Conservation (phyloP, 2,888 invertebrate genomes). For the Elysia crispata region DNA sequence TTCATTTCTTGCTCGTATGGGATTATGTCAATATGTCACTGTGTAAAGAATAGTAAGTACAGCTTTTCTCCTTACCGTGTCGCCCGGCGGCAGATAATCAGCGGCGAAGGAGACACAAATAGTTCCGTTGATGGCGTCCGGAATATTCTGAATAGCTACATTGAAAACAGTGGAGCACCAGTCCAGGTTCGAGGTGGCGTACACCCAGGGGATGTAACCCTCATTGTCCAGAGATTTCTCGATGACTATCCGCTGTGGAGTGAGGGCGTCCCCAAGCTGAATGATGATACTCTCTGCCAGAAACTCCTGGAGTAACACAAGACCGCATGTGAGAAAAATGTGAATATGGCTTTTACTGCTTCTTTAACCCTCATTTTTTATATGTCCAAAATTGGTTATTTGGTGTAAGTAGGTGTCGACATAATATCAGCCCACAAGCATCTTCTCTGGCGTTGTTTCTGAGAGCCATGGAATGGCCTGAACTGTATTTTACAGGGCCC, state of each 20-base stretch:
- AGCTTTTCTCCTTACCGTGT: conserved; percentile 26
- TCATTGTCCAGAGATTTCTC: conserved; percentile 53
- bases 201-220: conserved; percentile 57
- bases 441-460: too few relatives aligned
- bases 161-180: conserved; percentile 57
- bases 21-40: too few relatives aligned
- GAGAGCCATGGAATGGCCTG: too few relatives aligned
- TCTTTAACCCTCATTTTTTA: too few relatives aligned
- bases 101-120: conserved; percentile 57
- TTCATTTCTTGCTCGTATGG: too few relatives aligned
- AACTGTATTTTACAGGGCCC: too few relatives aligned
- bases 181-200: conserved; percentile 54
- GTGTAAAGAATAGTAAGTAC: too few relatives aligned
- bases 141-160: conserved; percentile 42
- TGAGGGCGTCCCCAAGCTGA: conserved; percentile 57
- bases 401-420: too few relatives aligned
- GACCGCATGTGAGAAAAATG: too few relatives aligned
- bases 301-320: conserved; percentile 59
- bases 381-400: too few relatives aligned
- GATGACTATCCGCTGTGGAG: conserved; percentile 59
- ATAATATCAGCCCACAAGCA: too few relatives aligned
- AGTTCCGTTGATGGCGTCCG: conserved; percentile 46
- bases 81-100: conserved; percentile 44
- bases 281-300: conserved; percentile 56
- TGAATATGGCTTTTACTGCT: too few relatives aligned